A percentile compares a stretch with the other conserved stretches of the same genome.
Evolutionary conservation across 1,140 invertebrate species (phyloP).

Genomic region (Meloidogyne hapla): DNA sequence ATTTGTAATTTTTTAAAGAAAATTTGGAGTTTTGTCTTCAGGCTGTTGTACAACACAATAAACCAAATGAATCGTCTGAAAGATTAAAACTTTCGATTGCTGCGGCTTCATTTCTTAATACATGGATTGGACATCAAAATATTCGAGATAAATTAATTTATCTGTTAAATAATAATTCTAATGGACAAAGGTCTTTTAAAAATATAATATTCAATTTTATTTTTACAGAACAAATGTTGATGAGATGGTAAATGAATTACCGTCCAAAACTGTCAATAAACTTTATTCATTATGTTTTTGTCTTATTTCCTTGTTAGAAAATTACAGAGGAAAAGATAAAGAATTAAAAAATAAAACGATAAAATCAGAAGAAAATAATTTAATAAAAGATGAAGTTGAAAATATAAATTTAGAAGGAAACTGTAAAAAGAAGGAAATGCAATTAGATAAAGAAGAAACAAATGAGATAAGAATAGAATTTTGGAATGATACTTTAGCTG

Average conservation of each 20-base stretch:
- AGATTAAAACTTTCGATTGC: slow-evolving; percentile 6
- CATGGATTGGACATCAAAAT: not conserved
- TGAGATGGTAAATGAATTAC: not conserved
- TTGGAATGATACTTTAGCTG: slow-evolving; percentile 23
- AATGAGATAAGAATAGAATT: not conserved
- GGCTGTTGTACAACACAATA: not conserved
- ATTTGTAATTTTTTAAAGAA: slow-evolving; percentile 11
- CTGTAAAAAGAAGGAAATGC: not conserved
- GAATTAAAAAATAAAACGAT: not conserved
- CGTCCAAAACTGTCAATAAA: not conserved
- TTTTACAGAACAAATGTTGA: slow-evolving; percentile 8
- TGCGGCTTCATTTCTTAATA: slow-evolving; percentile 11
- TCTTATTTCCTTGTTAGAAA: not conserved
- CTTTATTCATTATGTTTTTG: not conserved
- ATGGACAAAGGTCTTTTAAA: not conserved
- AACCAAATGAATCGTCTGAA: not conserved
- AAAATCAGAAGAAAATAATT: not conserved
- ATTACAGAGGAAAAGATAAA: not conserved
- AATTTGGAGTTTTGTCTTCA: slow-evolving; percentile 11
- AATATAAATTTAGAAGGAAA: not conserved
- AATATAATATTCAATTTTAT: not conserved
- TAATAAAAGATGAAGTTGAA: not conserved
- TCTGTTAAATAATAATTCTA: not conserved
- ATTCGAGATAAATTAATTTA: not conserved
- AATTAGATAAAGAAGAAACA: not conserved